Evolutionary conservation across 2,113 vertebrate genomes (phyloP).

Genomic region (Apodemus speciosus): DNA sequence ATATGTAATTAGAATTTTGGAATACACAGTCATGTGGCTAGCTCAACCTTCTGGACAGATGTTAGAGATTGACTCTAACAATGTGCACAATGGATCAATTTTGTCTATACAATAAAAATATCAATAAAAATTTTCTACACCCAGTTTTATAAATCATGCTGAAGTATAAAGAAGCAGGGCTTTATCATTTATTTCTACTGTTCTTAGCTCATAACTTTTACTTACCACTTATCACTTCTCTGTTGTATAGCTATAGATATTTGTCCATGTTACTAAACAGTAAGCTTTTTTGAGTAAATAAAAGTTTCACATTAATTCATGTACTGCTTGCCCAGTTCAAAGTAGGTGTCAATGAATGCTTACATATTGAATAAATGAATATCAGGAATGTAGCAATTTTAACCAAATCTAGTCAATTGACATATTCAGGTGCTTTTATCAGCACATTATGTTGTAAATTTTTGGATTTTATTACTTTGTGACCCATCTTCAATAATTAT

Average conservation of each 20-base stretch:
- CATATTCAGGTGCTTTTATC: background rate
- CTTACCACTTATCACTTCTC: background rate
- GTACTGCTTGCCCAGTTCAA: background rate
- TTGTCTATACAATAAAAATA: too few species aligned
- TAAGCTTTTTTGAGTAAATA: background rate
- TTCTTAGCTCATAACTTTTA: background rate
- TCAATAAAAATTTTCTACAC: background rate
- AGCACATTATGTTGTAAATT: background rate
- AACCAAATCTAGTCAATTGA: background rate
- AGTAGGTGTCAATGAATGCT: conserved; percentile 30
- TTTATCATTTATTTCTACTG: background rate
- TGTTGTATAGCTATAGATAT: background rate
- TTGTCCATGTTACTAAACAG: background rate
- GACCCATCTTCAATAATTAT: background rate
- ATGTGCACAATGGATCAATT: background rate
- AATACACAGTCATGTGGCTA: background rate
- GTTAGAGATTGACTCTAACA: background rate
- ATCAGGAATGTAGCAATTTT: conserved; percentile 13
- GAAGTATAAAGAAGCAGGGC: background rate
- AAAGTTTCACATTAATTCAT: background rate
- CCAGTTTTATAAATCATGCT: background rate
- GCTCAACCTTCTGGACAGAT: background rate
- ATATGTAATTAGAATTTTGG: background rate
- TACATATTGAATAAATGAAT: background rate
- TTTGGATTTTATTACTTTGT: background rate